Base-by-base conservation (phyloP, 2,888 invertebrate species). In the Sesia bembeciformis region DNA sequence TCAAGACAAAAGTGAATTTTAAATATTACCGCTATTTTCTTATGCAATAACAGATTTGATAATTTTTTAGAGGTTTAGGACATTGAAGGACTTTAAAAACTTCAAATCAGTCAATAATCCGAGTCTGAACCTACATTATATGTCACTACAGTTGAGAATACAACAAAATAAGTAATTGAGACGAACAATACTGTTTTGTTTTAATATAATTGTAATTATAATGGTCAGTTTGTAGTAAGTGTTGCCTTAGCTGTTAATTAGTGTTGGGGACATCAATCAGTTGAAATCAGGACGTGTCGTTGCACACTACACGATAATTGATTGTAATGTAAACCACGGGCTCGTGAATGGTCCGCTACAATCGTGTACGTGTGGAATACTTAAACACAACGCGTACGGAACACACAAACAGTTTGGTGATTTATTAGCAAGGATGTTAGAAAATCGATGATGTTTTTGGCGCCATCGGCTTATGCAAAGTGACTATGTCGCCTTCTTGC, bases 241-340 rank as follows among this genome's bases (percentile, higher is more conserved):
- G 23, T 23, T 23, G 53, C 56, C 51, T 8, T 53, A 46, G 53
- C 46, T n/a, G 50, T 39, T 58, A 61, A 58, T 61, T 58, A 62
- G 58, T 41, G 56, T 54, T 54, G 51, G 53, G 54, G 54, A 8
- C 53, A 59, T 59, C 50, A 50, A 50, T 58, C 61, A 60, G 54
- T 60, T 40, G 61, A 63, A 71, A 67, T 60, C 71, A 62, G 70
- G 67, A 64, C 70, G 68, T 68, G 68, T 72, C 66, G 66, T 53
- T 40, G 56, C 64, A 62, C 60, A 59, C 61, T 68, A 65, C 71
- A 72, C 68, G 61, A 55, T 65, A 62, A 66, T 66, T 67, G 74
- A 78, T 80, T 82, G 75, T 76, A 74, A 80, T 81, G 76, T 76
- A 73, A 70, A 72, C 69, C 69, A 68, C 73, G 66, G 65, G 61